Percentiles rank a stretch among this genome's conserved stretches.
Evolutionary conservation across 1,140 invertebrate species (phyloP).

Genomic region (Planococcus citri): DNA sequence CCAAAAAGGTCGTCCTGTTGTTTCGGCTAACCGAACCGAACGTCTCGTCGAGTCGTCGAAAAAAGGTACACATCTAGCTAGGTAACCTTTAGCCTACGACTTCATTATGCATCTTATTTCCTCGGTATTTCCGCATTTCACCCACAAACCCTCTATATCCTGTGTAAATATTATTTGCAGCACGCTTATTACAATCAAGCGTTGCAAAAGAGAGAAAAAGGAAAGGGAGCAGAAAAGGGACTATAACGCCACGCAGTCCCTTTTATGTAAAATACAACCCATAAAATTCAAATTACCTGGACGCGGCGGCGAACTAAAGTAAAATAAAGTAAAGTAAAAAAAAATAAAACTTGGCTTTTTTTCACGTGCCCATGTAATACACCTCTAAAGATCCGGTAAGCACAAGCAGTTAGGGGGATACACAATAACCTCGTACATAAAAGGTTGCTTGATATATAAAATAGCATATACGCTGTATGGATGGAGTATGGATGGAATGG

Average conservation of each 20-base stretch:
- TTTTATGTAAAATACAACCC: neutral
- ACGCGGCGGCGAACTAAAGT: neutral
- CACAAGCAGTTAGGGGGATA: neutral
- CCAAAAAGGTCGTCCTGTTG: too few relatives aligned
- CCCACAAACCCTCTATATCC: neutral
- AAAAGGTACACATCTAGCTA: too few relatives aligned
- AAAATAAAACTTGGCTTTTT: neutral
- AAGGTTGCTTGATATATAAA: neutral
- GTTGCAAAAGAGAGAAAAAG: too few relatives aligned
- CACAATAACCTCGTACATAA: neutral
- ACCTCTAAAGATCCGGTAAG: neutral
- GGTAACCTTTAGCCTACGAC: too few relatives aligned
- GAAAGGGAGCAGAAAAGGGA: too few relatives aligned
- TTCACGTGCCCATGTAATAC: neutral
- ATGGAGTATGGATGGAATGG: too few relatives aligned
- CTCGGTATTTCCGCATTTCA: neutral
- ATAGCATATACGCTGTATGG: neutral
- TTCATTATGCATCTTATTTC: too few relatives aligned
- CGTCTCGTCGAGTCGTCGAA: too few relatives aligned
- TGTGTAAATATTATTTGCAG: neutral
- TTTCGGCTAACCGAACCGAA: too few relatives aligned
- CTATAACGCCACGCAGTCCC: neutral
- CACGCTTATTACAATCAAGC: neutral
- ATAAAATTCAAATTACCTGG: slow-evolving; percentile 4
- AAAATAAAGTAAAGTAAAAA: neutral